Percentiles rank a stretch among this genome's conserved stretches.
These are phyloP conservation scores for Cheilosia grossa DNA, from an alignment of 2,888 invertebrate genomes.

Conservation along the genomic window DNA sequence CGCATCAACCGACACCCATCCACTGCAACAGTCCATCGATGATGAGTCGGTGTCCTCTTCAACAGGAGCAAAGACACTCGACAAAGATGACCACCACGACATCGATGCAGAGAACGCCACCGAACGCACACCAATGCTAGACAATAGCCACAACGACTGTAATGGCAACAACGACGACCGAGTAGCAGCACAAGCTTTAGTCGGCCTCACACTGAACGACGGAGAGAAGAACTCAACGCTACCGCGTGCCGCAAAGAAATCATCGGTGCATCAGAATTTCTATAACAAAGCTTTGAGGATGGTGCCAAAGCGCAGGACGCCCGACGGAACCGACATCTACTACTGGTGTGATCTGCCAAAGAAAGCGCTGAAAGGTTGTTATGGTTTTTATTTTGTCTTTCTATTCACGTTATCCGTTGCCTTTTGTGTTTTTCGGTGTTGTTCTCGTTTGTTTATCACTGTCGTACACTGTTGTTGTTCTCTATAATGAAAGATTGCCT, in stretches of 20 bases:
- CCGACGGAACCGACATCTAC: constrained; percentile 93
- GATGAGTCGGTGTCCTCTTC: constrained; percentile 21
- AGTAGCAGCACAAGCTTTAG: constrained; percentile 74
- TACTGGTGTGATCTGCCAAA: constrained; percentile 93
- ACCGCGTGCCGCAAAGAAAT: constrained; percentile 79
- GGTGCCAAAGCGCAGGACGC: constrained; percentile 90
- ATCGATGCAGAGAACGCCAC: constrained; percentile 49
- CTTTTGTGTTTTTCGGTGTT: constrained; percentile 55
- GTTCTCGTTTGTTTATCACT: constrained; percentile 58
- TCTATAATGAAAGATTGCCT: constrained; percentile 8
- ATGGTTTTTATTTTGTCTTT: constrained; percentile 16
- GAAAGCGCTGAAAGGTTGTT: constrained; percentile 84
- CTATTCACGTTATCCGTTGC: constrained; percentile 26
- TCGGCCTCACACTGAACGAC: constrained; percentile 2
- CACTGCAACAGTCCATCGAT: constrained; percentile 77
- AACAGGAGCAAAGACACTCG: constrained; percentile 5
- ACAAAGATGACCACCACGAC: constrained; percentile 38
- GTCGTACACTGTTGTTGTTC: constrained; percentile 63
- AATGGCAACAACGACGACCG: constrained; percentile 79
- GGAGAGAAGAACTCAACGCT: constrained; percentile 73
- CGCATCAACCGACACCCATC: constrained; percentile 80
- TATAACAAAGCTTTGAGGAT: constrained; percentile 82
- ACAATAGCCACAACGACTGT: constrained; percentile 78
- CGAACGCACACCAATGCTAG: constrained; percentile 76
- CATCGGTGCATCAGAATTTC: constrained; percentile 79